Evolutionary conservation across 2,797 vertebrate species (phyloP), one percentile per base, ranked within the genome.

Genomic region (Crenuchus spilurus): DNA sequence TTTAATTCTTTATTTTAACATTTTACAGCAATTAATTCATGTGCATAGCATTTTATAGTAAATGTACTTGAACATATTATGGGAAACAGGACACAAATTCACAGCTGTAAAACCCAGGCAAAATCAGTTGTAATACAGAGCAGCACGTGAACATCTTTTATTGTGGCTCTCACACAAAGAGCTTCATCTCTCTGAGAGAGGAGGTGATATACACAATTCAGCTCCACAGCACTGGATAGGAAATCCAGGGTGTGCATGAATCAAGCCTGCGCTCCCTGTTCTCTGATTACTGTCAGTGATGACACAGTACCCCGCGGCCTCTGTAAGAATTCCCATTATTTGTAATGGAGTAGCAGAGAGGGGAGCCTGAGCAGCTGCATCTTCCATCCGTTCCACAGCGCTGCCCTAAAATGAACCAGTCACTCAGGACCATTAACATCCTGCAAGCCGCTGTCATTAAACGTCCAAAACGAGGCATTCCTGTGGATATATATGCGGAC

Each of bases 351-450:
- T 31, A 60, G 48, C n/a, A 68, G 66, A 84, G 80, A 85, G 64
- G 72, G 80, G 76, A 48, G 86, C 66, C 81, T 86, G 85, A 76
- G 81, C 86, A 86, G 85, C 84, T 85, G 85, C 82, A 80, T 81
- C 87, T 87, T 86, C 89, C 85, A 91, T 90, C 88, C 88, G 88
- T 90, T 91, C 86, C 88, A 87, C 80, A 70, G 77, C 66, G 63
- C 72, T 84, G 87, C 79, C 69, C 82, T 57, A 46, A 80, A 76
- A 78, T 84, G 85, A 84, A 81, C 84, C 85, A 81, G 66, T 49
- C 67, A n/a, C 82, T 80, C 68, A 80, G 77, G 80, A 84, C 85
- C 88, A 84, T 88, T 90, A 87, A 88, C 78, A 82, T 68, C 58
- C 71, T 57, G 72, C 83, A 87, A 81, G 79, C 82, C 61, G 75